These are phyloP conservation scores for Antechinus stuartii DNA, from an alignment of 2,113 vertebrate species.

Conservation along the genomic window DNA sequence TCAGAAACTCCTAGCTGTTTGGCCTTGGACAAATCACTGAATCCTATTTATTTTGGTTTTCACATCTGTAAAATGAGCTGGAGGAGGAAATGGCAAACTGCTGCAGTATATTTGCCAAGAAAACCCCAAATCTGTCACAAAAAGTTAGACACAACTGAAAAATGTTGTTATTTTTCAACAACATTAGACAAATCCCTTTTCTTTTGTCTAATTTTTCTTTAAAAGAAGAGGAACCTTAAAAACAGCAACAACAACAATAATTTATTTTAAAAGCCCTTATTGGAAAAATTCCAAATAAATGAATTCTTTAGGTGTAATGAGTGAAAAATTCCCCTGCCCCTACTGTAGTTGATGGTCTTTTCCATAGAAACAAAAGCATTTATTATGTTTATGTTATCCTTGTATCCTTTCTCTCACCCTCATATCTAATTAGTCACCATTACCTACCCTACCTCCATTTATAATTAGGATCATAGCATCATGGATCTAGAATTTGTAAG, in stretches of 20 bases:
- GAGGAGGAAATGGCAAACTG: neutral
- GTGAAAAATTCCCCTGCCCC: neutral
- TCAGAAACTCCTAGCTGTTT: neutral
- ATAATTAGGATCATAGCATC: neutral
- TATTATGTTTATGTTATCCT: slow-evolving; percentile 30
- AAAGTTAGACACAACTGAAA: neutral
- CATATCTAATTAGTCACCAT: neutral
- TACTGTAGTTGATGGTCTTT: slow-evolving; percentile 40
- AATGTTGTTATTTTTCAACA: neutral
- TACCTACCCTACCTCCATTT: neutral
- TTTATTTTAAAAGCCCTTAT: neutral
- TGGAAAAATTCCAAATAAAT: slow-evolving; percentile 41
- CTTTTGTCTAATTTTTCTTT: neutral
- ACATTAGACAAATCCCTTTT: neutral
- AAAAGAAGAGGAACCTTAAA: neutral
- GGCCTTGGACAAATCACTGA: neutral
- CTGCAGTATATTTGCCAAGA: neutral
- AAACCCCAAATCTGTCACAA: neutral
- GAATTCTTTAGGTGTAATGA: slow-evolving; percentile 38
- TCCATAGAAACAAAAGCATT: slow-evolving; percentile 28
- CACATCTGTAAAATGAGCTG: neutral
- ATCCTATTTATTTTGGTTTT: neutral
- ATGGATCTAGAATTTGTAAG: neutral
- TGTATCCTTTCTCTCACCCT: neutral
- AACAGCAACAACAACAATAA: neutral